These are phyloP conservation scores for Cancer borealis DNA, from an alignment of 2,888 invertebrate genomes.

Conservation along the genomic window DNA sequence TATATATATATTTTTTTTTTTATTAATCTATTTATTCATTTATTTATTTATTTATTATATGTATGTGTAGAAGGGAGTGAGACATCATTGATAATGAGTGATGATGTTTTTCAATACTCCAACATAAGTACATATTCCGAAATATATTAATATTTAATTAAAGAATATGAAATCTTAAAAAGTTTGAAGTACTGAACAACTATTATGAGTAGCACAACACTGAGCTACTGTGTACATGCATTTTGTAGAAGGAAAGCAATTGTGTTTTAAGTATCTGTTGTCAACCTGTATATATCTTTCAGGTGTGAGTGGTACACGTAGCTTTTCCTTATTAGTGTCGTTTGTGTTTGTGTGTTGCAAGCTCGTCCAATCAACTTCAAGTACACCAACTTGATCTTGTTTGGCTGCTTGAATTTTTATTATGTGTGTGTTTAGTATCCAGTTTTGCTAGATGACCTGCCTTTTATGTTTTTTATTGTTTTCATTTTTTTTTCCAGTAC, in stretches of 20 bases:
- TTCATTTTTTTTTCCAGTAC: slow-evolving; percentile 31
- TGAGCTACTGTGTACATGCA: background rate
- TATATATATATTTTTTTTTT: too few relatives aligned
- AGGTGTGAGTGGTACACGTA: background rate
- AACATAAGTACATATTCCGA: background rate
- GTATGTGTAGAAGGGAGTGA: slow-evolving; percentile 38
- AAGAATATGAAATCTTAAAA: background rate
- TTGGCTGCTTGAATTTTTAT: slow-evolving; percentile 7
- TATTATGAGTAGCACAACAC: background rate
- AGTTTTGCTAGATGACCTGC: background rate
- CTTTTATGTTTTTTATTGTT: background rate
- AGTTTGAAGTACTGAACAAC: background rate
- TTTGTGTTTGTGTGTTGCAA: slow-evolving; percentile 7
- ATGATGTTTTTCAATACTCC: background rate
- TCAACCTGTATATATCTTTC: background rate
- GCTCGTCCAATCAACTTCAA: background rate
- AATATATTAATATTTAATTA: background rate
- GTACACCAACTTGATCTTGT: background rate
- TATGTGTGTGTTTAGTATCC: slow-evolving; percentile 23
- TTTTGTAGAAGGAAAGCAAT: background rate
- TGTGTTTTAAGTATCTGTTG: background rate
- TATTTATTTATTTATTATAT: slow-evolving; percentile 62
- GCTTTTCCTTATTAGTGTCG: background rate
- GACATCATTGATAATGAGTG: background rate
- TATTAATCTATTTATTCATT: slow-evolving; percentile 48